phyloP scores from a whole-genome alignment of 2,113 vertebrate genomes.

The Dasyprocta punctata region DNA sequence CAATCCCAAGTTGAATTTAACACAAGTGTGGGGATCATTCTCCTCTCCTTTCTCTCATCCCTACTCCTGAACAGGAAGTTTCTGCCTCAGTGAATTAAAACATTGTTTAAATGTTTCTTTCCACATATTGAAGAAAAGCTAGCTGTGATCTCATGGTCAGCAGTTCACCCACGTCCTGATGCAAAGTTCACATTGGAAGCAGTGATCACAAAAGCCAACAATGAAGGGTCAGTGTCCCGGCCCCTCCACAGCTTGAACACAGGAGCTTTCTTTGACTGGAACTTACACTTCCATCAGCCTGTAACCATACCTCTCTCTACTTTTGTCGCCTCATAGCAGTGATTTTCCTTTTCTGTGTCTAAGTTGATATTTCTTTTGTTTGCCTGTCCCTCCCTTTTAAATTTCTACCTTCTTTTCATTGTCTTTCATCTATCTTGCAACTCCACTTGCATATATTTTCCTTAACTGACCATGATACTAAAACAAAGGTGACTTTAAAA shows the following conservation, averaged over 20 bases:
- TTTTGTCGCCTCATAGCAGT: neutral
- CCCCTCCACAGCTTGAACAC: neutral
- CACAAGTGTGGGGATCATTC: neutral
- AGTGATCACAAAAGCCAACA: neutral
- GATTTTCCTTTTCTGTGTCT: neutral
- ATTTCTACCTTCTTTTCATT: neutral
- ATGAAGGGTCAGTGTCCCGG: neutral
- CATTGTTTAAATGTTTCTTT: neutral
- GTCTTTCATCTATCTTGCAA: neutral
- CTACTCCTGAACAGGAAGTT: neutral
- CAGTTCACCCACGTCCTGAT: neutral
- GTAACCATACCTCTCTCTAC: neutral
- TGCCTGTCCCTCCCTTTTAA: neutral
- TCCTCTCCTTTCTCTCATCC: neutral
- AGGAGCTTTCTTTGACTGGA: neutral
- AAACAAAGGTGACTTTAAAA: conserved; percentile 24
- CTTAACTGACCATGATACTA: neutral
- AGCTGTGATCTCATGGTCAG: neutral
- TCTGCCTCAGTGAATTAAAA: neutral
- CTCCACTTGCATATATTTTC: neutral
- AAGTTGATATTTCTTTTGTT: neutral
- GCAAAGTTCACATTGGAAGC: neutral
- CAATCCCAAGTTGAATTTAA: neutral
- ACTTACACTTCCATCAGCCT: neutral
- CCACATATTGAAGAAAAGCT: neutral